These are phyloP conservation scores for Etheostoma spectabile DNA, from an alignment of 2,113 vertebrate species.

Conservation along the genomic window DNA sequence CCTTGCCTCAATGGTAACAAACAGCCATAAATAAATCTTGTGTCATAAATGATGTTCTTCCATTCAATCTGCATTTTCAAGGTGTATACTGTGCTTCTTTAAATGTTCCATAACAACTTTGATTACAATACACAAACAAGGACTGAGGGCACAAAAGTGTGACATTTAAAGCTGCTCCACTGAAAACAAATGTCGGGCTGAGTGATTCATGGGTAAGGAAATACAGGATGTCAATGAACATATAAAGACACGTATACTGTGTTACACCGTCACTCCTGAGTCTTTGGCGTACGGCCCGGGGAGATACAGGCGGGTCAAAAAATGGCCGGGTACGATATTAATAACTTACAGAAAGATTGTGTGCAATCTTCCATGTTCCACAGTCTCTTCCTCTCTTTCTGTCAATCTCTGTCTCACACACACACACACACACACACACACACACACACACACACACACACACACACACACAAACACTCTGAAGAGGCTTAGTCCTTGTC, in stretches of 20 bases:
- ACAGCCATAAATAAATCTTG: constrained; percentile 14
- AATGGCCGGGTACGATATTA: too few species aligned
- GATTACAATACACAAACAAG: constrained; percentile 1
- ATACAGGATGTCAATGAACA: constrained; percentile 8
- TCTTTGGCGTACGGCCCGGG: background rate
- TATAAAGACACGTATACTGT: background rate
- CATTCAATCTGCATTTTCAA: constrained; percentile 4
- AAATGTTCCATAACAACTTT: background rate
- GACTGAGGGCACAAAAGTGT: background rate
- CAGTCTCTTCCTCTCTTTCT: too few species aligned
- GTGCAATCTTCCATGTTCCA: too few species aligned
- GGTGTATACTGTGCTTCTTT: background rate
- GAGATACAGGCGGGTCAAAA: background rate
- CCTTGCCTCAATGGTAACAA: constrained; percentile 17
- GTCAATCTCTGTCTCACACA: too few species aligned
- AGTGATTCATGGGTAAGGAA: background rate
- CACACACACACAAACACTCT: too few species aligned
- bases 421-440: too few species aligned
- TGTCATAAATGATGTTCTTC: constrained; percentile 18
- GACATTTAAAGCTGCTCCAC: background rate
- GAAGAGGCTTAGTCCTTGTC: too few species aligned
- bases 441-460: too few species aligned
- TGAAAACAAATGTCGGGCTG: background rate
- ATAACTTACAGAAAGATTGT: too few species aligned
- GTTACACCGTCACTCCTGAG: background rate